These are phyloP conservation scores for Procavia capensis DNA, from an alignment of 2,113 vertebrate species.

Conservation along the genomic window DNA sequence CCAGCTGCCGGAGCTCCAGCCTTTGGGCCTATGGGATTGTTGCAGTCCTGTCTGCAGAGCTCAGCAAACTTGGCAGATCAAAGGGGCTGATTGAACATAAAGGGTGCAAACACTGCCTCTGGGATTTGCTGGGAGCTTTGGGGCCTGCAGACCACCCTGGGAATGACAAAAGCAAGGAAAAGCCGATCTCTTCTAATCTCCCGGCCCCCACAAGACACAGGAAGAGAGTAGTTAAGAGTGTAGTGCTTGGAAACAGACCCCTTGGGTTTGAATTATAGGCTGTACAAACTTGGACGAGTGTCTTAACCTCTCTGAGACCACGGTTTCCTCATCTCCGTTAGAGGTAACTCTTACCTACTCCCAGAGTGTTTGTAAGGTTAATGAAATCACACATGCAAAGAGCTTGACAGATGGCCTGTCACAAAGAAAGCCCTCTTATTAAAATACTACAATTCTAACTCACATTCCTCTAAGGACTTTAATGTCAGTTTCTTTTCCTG, in stretches of 20 bases:
- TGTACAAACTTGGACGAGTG: not conserved
- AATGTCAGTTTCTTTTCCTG: not conserved
- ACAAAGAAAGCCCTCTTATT: not conserved
- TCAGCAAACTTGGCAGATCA: conserved; percentile 29
- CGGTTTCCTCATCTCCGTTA: not conserved
- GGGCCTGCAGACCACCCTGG: not conserved
- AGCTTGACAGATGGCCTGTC: not conserved
- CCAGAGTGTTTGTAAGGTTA: not conserved
- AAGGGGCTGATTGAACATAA: not conserved
- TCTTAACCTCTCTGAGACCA: not conserved
- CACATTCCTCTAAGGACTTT: not conserved
- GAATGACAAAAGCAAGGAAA: conserved; percentile 37
- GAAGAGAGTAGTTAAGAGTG: not conserved
- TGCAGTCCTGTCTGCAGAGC: not conserved
- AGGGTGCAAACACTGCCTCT: not conserved
- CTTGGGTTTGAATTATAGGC: not conserved
- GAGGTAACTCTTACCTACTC: not conserved
- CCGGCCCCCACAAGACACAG: not conserved
- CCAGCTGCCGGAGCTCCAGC: not conserved
- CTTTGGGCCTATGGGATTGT: not conserved
- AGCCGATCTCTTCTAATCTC: not conserved
- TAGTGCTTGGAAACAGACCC: not conserved
- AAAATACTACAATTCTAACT: not conserved
- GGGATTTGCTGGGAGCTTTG: not conserved
- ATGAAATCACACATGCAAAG: not conserved